These are phyloP conservation scores for Diplazon laetatorius DNA, from an alignment of 2,888 invertebrate species.

Conservation along the genomic window DNA sequence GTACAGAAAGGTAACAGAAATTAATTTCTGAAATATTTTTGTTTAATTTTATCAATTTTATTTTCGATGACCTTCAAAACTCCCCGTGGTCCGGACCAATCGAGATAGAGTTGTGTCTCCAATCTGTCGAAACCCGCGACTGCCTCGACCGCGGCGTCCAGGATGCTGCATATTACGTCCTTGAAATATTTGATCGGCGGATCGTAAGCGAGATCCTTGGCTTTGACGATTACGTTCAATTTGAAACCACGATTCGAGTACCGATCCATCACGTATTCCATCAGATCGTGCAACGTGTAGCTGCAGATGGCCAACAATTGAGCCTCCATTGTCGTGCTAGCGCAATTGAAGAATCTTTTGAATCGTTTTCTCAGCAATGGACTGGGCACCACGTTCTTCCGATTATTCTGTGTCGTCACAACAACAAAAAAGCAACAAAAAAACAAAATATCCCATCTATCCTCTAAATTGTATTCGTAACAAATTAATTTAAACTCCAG, in stretches of 20 bases:
- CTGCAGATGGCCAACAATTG: slow-evolving; percentile 92
- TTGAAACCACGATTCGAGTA: slow-evolving; percentile 88
- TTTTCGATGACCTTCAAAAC: slow-evolving; percentile 72
- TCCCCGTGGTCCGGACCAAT: slow-evolving; percentile 80
- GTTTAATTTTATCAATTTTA: no score
- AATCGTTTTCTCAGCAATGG: slow-evolving; percentile 87
- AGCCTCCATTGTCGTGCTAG: slow-evolving; percentile 94
- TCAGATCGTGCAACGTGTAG: slow-evolving; percentile 90
- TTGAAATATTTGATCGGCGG: slow-evolving; percentile 90
- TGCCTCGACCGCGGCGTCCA: slow-evolving; percentile 90
- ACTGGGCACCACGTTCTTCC: slow-evolving; percentile 88
- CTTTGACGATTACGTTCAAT: slow-evolving; percentile 85
- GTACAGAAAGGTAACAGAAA: no score
- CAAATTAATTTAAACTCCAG: no score
- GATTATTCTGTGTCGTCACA: slow-evolving; percentile 84
- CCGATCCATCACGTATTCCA: slow-evolving; percentile 90
- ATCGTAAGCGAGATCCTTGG: slow-evolving; percentile 87
- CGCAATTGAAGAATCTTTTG: slow-evolving; percentile 92
- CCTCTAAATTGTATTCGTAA: background rate
- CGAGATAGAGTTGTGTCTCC: slow-evolving; percentile 90
- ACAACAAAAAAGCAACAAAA: slow-evolving; percentile 41
- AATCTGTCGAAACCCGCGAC: slow-evolving; percentile 90
- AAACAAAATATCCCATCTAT: background rate
- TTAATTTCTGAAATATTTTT: slow-evolving; percentile 14
- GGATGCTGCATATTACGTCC: slow-evolving; percentile 87